Evolutionary conservation across 2,888 invertebrate genomes (phyloP).

Genomic region (Orchesellides sinensis): DNA sequence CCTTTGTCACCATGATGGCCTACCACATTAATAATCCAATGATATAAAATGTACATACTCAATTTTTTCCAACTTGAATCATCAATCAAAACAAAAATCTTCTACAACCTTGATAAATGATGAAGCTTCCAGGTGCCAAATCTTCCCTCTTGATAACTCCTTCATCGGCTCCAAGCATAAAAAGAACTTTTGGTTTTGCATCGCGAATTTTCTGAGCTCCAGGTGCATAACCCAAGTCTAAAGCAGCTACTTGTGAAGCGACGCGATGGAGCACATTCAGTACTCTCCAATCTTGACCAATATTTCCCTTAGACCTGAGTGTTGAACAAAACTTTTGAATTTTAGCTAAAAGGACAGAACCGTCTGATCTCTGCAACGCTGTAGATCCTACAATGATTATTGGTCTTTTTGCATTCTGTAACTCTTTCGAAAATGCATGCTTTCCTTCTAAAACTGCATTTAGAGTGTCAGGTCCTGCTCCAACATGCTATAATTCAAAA

Average conservation of each 20-base stretch:
- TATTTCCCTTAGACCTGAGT: constrained; percentile 75
- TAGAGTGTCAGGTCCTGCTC: constrained; percentile 86
- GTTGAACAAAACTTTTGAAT: constrained; percentile 84
- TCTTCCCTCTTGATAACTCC: constrained; percentile 86
- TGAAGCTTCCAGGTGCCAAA: constrained; percentile 87
- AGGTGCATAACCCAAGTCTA: constrained; percentile 95
- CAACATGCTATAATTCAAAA: constrained; percentile 83
- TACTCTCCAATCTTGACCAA: constrained; percentile 83
- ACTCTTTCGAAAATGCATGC: constrained; percentile 83
- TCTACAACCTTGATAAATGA: constrained; percentile 89
- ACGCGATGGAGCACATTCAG: constrained; percentile 96
- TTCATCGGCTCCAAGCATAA: constrained; percentile 96
- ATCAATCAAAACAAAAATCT: background rate
- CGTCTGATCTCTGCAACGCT: constrained; percentile 87
- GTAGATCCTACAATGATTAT: constrained; percentile 94
- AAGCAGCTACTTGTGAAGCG: constrained; percentile 94
- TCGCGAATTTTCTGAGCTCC: constrained; percentile 82
- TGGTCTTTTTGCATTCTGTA: constrained; percentile 90
- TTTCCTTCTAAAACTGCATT: constrained; percentile 85
- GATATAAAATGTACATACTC: background rate
- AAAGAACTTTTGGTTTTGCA: constrained; percentile 86
- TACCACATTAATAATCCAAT: constrained; percentile 77
- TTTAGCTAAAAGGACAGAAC: constrained; percentile 85
- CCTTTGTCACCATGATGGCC: constrained; percentile 98
- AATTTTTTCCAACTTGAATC: background rate